Evolutionary conservation across 2,113 vertebrate species (phyloP).

Genomic region (Hymenochirus boettgeri): DNA sequence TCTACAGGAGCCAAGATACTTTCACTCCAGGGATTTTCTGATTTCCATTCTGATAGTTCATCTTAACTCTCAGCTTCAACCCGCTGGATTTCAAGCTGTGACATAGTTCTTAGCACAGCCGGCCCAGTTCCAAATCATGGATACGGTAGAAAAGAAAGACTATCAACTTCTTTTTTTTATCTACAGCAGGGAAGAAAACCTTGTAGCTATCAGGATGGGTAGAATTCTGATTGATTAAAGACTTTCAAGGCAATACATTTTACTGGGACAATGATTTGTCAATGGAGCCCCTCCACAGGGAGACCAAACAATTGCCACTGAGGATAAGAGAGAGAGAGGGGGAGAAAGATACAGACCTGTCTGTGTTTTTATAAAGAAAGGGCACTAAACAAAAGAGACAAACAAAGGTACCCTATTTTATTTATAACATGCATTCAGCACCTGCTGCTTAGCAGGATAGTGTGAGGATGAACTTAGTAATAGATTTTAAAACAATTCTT

Average conservation of each 20-base stretch:
- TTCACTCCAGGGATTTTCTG: constrained; percentile 39
- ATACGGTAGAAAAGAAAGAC: constrained; percentile 28
- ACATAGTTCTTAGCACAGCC: constrained; percentile 37
- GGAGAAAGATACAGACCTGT: neutral
- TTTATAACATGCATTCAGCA: too few species aligned
- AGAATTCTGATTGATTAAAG: constrained; percentile 29
- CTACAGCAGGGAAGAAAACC: constrained; percentile 11
- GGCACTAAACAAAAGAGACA: too few species aligned
- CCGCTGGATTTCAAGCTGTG: constrained; percentile 38
- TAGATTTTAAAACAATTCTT: too few species aligned
- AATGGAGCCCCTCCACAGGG: constrained; percentile 10
- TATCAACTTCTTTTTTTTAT: constrained; percentile 14
- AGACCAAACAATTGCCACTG: constrained; percentile 1
- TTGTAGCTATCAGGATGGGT: constrained; percentile 9
- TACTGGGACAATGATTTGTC: constrained; percentile 17
- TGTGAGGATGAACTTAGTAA: too few species aligned
- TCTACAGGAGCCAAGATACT: constrained; percentile 41
- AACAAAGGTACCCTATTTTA: too few species aligned
- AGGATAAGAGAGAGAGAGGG: neutral
- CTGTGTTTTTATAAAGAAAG: too few species aligned
- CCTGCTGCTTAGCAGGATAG: too few species aligned
- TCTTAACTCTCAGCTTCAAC: constrained; percentile 35
- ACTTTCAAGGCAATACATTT: constrained; percentile 22
- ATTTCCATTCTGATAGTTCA: constrained; percentile 43
- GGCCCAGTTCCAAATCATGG: constrained; percentile 32